Percentiles rank a stretch among this genome's conserved stretches.
phyloP scores from a whole-genome alignment of 2,113 vertebrate species.

The Oryctolagus cuniculus region mOryCun1.1 NC_091452.1:23346501-23347000 shows the following conservation, averaged over 20 bases:
- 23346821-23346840: constrained; percentile 57
- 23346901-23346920: constrained; percentile 60
- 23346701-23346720: constrained; percentile 59
- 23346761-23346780: constrained; percentile 76
- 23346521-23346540: constrained; percentile 99
- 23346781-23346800: constrained; percentile 79
- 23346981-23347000: background rate
- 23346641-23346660: constrained; percentile 95
- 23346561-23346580: constrained; percentile 98
- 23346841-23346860: constrained; percentile 70
- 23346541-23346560: constrained; percentile 98
- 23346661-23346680: constrained; percentile 86
- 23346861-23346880: constrained; percentile 67
- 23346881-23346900: constrained; percentile 74
- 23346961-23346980: constrained; percentile 21
- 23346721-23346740: constrained; percentile 64
- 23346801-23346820: constrained; percentile 71
- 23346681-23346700: constrained; percentile 71
- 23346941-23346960: constrained; percentile 42
- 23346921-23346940: constrained; percentile 55
- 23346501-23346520: constrained; percentile 98
- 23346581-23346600: constrained; percentile 95
- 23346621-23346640: constrained; percentile 96
- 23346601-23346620: constrained; percentile 89
- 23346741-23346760: constrained; percentile 74